These are phyloP conservation scores for Patella caerulea DNA, from an alignment of 2,888 invertebrate species.

Conservation along the genomic window DNA sequence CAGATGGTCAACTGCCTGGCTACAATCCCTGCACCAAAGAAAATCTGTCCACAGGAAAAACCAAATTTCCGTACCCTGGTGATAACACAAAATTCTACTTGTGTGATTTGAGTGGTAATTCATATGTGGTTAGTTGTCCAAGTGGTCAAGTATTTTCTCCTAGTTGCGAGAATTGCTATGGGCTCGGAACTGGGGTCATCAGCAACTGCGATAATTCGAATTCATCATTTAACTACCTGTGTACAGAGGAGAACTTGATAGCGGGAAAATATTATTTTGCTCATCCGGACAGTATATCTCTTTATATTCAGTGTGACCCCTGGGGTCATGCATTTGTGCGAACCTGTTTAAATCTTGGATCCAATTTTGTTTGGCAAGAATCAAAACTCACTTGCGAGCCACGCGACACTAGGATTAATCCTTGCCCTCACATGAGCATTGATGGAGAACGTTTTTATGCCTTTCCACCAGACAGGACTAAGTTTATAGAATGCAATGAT, in stretches of 20 bases:
- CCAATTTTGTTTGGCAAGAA: conserved; percentile 22
- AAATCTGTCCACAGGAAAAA: conserved; percentile 35
- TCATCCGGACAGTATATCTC: conserved; percentile 36
- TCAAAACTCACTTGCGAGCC: not conserved
- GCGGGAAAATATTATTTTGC: conserved; percentile 37
- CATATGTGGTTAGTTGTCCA: conserved; percentile 47
- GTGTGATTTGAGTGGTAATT: conserved; percentile 45
- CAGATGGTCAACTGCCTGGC: not conserved
- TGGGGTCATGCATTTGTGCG: conserved; percentile 38
- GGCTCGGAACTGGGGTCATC: not conserved
- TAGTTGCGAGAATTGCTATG: conserved; percentile 13
- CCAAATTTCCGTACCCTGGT: conserved; percentile 47
- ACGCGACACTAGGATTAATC: not conserved
- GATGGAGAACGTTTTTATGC: conserved; percentile 30
- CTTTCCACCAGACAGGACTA: conserved; percentile 40
- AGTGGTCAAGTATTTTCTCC: conserved; percentile 31
- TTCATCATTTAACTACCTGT: conserved; percentile 31
- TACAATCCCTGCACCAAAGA: conserved; percentile 43
- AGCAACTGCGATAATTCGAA: not conserved
- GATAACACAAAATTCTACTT: conserved; percentile 43
- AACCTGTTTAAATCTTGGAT: conserved; percentile 43
- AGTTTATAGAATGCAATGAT: conserved; percentile 46
- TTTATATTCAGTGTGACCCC: conserved; percentile 53
- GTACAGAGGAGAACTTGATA: conserved; percentile 36
- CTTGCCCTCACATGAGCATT: not conserved